Evolutionary conservation across 2,888 invertebrate species (phyloP), one percentile per base, ranked within the genome.

Genomic region (Dioctria rufipes): DNA sequence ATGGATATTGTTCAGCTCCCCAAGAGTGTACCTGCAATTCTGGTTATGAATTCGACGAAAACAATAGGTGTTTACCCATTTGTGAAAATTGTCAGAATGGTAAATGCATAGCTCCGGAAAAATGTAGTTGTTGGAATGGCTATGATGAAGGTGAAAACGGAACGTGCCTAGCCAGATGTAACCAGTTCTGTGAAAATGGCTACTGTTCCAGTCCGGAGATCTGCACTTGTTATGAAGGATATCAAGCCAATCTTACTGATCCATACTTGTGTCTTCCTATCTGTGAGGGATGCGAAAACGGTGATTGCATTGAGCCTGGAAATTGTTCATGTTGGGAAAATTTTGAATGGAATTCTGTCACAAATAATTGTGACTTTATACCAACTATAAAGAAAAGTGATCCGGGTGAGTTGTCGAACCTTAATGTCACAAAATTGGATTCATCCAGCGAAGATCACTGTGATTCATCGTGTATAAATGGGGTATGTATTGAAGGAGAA

Each of bases 151-250:
- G 63, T 60, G 25, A 51, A 6, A 8, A 49, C 49, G 73, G 65
- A 0, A 4, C 49, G 13, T 84, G 84, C 61, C 43, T 60, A 11
- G 92, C 93, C 0, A 85, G 85, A 13, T 93, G 93, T 84, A 86
- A 85, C 11, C 80, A 83, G 65, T 69, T 83, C 11, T 87, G 87
- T 78, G 6, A 89, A n/a, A 91, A 91, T 83, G 91, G 91, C 1
- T 88, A 88, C 60, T 92, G 92, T 82, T 88, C 90, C 25, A 90
- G 89, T 0, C 86, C 85, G 8, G 86, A 86, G 79, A 85, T 84
- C 60, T 90, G 89, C 51, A 85, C 87, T 3, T 90, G 89, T 78
- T 85, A 86, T 4, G 84, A 85, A 39, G 90, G 89, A 3, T 89
- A 87, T 81, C 84, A 84, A 49, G 86, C 85, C 49, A 86, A 37